These are phyloP conservation scores for Siderastrea siderea DNA, from an alignment of 92 coral and sea anemone species.

Conservation along the genomic window DNA sequence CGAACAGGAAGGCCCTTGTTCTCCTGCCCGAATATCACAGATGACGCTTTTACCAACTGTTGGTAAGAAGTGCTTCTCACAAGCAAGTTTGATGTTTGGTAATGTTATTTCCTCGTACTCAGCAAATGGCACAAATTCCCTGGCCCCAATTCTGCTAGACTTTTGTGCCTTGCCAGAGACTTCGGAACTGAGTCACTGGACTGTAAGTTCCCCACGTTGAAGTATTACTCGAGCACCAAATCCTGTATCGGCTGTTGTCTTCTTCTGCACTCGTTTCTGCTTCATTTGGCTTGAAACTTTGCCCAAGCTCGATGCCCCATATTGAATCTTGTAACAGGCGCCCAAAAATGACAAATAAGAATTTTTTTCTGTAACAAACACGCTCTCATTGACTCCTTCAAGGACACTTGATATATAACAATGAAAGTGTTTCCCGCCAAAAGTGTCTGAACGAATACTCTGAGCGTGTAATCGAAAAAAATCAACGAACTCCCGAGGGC, in stretches of 20 bases:
- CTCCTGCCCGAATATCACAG: constrained; percentile 43
- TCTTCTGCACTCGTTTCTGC: constrained; percentile 36
- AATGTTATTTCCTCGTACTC: constrained; percentile 33
- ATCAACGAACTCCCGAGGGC: too few relatives aligned
- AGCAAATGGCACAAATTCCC: constrained; percentile 57
- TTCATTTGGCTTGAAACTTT: constrained; percentile 52
- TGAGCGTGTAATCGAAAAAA: too few relatives aligned
- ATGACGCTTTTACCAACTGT: constrained; percentile 40
- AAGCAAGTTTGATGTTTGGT: constrained; percentile 31
- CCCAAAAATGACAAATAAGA: too few relatives aligned
- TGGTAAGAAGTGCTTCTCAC: constrained; percentile 43
- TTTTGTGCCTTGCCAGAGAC: constrained; percentile 59
- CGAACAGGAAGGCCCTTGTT: constrained; percentile 54
- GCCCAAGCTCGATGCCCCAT: constrained; percentile 50
- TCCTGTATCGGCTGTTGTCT: constrained; percentile 17
- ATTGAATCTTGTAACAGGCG: background rate
- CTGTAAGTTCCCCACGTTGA: constrained; percentile 38
- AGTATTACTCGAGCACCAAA: constrained; percentile 12
- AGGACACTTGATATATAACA: too few relatives aligned
- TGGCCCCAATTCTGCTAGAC: constrained; percentile 24
- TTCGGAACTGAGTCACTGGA: constrained; percentile 38
- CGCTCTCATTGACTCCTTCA: too few relatives aligned
- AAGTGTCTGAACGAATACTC: too few relatives aligned
- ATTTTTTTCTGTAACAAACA: too few relatives aligned
- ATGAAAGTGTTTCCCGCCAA: too few relatives aligned